Conservation (phyloP, 2,797 vertebrate species). For the Gallirallus australis region DNA sequence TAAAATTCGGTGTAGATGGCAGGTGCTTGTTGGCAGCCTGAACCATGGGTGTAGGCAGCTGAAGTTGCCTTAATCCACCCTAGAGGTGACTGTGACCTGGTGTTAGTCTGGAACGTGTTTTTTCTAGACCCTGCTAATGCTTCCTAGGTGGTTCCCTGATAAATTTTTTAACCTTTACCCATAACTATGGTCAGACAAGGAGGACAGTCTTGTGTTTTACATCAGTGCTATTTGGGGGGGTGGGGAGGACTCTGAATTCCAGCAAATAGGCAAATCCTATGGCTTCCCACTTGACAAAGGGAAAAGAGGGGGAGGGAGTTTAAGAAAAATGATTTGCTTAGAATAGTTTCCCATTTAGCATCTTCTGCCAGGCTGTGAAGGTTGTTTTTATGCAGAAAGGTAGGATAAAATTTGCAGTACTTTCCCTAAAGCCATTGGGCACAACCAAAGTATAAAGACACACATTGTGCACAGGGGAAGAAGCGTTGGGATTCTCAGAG, state of each 20-base stretch:
- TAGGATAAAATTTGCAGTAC: no score
- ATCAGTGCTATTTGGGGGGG: not conserved
- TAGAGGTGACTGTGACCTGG: not conserved
- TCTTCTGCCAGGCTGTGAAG: not conserved
- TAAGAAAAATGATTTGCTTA: not conserved
- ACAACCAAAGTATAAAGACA: not conserved
- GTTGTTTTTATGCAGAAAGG: not conserved
- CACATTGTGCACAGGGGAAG: not conserved
- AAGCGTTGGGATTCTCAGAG: not conserved
- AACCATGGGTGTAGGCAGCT: not conserved
- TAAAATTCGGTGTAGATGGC: not conserved
- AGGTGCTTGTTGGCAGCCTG: not conserved
- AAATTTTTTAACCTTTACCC: not conserved
- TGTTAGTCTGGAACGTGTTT: not conserved
- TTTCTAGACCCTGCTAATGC: not conserved
- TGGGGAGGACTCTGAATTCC: no score
- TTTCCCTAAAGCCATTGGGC: not conserved
- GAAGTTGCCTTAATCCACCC: not conserved
- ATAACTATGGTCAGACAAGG: not conserved
- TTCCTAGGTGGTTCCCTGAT: not conserved
- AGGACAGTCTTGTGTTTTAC: fast-evolving
- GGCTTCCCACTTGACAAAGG: not conserved
- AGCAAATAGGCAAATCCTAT: not conserved
- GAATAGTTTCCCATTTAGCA: not conserved
- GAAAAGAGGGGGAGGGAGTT: not conserved